Evolutionary conservation across 2,888 invertebrate species (phyloP).

Genomic region (Rhagium mordax): DNA sequence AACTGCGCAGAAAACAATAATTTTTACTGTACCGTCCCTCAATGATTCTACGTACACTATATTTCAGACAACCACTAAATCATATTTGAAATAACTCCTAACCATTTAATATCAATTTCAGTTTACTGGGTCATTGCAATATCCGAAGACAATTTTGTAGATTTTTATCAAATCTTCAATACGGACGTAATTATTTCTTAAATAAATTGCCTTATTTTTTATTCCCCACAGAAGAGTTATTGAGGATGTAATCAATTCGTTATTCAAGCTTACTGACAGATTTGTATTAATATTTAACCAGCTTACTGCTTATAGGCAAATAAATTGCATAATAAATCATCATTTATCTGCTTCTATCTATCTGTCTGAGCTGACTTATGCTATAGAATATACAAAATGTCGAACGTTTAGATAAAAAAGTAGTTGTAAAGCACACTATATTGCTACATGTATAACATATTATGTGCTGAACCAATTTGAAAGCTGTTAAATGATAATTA

Average conservation of each 20-base stretch:
- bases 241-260: not conserved
- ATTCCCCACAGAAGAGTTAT: conserved; percentile 1
- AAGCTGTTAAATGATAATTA: not conserved
- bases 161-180: not conserved
- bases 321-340: conserved; percentile 9
- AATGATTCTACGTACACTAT: no score
- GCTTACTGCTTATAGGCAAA: conserved; percentile 8
- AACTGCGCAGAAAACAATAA: no score
- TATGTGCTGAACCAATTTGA: not conserved
- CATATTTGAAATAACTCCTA: no score
- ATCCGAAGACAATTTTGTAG: not conserved
- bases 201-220: not conserved
- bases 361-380: not conserved
- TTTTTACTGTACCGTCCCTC: no score
- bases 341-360: not conserved
- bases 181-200: conserved; percentile 9
- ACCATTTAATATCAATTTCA: no score
- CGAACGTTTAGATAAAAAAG: not conserved
- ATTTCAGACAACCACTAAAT: no score
- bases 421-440: no score
- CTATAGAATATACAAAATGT: not conserved
- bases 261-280: conserved; percentile 6
- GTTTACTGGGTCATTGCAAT: not conserved
- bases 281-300: conserved; percentile 1
- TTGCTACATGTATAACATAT: no score